phyloP scores from a whole-genome alignment of 1,140 invertebrate species.

The Apocrypta bakeri region DNA sequence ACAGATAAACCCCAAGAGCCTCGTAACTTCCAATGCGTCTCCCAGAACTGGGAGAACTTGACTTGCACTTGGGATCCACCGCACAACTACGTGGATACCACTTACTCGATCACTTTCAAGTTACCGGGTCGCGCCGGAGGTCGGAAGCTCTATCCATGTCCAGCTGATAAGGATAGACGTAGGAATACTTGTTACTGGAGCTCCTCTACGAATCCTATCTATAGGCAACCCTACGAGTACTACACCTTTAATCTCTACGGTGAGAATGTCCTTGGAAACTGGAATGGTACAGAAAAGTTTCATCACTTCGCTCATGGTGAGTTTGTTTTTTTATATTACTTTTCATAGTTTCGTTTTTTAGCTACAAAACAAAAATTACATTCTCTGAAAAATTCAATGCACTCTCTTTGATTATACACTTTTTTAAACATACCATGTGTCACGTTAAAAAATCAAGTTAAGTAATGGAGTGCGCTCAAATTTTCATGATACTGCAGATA shows the following conservation, averaged over 20 bases:
- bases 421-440: no score
- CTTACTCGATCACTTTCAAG: slow-evolving; percentile 75
- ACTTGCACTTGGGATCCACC: slow-evolving; percentile 79
- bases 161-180: slow-evolving; percentile 49
- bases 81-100: slow-evolving; percentile 74
- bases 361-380: no score
- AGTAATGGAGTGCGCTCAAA: no score
- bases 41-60: slow-evolving; percentile 80
- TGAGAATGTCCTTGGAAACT: slow-evolving; percentile 76
- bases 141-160: slow-evolving; percentile 64
- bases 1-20: slow-evolving; percentile 74
- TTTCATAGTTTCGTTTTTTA: no score
- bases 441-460: no score
- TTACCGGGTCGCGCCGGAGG: slow-evolving; percentile 67
- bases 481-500: no score
- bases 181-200: slow-evolving; percentile 75
- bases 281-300: slow-evolving; percentile 72
- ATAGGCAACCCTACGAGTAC: slow-evolving; percentile 76
- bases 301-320: slow-evolving; percentile 79
- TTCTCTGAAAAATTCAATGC: no score
- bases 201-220: slow-evolving; percentile 75
- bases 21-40: slow-evolving; percentile 79
- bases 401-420: no score
- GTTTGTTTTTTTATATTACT: slow-evolving; percentile 5
- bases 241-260: slow-evolving; percentile 76